Base-by-base conservation (phyloP, 1,140 invertebrate species). In the Penaeus japonicus region DNA sequence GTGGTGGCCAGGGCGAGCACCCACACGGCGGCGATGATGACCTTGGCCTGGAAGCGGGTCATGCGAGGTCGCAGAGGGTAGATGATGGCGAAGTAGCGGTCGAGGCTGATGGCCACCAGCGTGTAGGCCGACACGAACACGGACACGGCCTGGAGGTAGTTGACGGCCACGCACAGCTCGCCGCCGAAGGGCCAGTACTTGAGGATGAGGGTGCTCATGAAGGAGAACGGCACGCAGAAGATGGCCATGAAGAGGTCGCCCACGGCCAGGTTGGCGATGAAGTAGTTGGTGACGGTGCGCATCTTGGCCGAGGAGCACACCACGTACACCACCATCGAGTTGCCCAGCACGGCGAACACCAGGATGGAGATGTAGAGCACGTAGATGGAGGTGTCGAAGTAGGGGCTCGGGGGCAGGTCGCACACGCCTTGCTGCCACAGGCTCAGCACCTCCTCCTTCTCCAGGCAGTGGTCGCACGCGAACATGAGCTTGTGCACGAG, bases 61-160 rank as follows among this genome's bases (percentile, higher is more conserved):
- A 98, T 94, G 53, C 96, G 94, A 2, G 96, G 96, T 90, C 95
- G 93, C 39, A 98, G 92, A 0, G 97, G 97, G 93, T 96, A 96
- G 93, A 98, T 96, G 85, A 98, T 98, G 22, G 96, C 97, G 91
- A 97, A 95, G 91, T 97, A 98, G 17, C 97, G 94, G 92, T 98
- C 97, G 70, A 96, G 94, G 83, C 96, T 96, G 91, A 98, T 97
- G 3, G 96, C 96, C 2, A 97, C 95, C 90, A 97, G 91, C 0
- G 96, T 97, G 91, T 97, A 97, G 2, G 96, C 96, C 91, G 95
- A 96, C 22, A 97, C 96, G 78, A 97, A 94, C 54, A 97, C 96
- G 0, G 96, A 96, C 0, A 97, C 95, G 0, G 95, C 96, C 92
- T 91, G 93, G 0, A 95, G 95, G 91, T 96, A 97, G 92, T 95